Evolutionary conservation across 2,888 invertebrate genomes (phyloP).

Genomic region (Melanostoma scalare): DNA sequence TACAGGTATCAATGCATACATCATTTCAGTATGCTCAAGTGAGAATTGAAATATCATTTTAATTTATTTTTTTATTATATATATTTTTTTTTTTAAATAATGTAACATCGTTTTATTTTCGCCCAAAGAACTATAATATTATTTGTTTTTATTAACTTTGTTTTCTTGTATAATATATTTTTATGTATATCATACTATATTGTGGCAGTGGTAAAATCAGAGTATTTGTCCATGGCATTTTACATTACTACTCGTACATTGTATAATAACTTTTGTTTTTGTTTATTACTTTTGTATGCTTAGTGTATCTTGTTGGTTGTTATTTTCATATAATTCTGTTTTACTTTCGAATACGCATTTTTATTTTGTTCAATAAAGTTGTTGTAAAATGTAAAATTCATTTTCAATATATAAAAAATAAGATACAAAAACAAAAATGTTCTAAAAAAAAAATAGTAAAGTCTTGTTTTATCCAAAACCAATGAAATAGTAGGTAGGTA

Average conservation of each 20-base stretch:
- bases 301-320: conserved; percentile 69
- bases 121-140: conserved; percentile 82
- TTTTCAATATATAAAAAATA: background rate
- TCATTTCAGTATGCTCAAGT: background rate
- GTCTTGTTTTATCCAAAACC: conserved; percentile 6
- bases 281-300: conserved; percentile 54
- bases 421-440: conserved; percentile 10
- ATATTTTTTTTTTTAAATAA: conserved; percentile 82
- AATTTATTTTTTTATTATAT: conserved; percentile 75
- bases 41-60: conserved; percentile 40
- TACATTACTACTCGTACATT: conserved; percentile 73
- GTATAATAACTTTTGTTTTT: conserved; percentile 66
- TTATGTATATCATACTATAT: conserved; percentile 74
- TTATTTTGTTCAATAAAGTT: conserved; percentile 19
- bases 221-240: conserved; percentile 77
- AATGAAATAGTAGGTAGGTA: background rate
- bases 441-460: background rate
- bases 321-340: conserved; percentile 47
- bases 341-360: conserved; percentile 65
- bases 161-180: conserved; percentile 71
- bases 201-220: conserved; percentile 78
- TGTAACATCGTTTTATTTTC: conserved; percentile 82
- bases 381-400: conserved; percentile 63
- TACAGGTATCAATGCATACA: background rate
- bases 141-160: conserved; percentile 75